phyloP scores from a whole-genome alignment of 2,113 vertebrate genomes.

The Sphyrna mokarran region DNA sequence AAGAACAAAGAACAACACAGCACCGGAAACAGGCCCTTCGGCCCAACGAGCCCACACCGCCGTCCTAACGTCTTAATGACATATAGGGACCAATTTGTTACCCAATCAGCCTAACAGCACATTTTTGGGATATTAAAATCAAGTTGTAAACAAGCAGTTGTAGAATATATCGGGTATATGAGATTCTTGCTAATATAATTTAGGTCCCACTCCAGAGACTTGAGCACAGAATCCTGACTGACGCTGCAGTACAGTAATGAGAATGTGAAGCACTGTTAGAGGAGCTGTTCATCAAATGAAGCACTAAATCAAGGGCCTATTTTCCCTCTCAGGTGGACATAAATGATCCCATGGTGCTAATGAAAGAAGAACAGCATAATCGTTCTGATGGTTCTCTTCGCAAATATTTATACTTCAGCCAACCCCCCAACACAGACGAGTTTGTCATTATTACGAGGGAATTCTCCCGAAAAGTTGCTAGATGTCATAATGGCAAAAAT shows the following conservation, averaged over 20 bases:
- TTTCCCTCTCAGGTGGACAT: not conserved
- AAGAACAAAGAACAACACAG: too few species aligned
- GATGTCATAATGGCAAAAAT: too few species aligned
- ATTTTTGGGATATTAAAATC: too few species aligned
- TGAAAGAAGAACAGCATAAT: not conserved
- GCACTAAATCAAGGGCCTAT: not conserved
- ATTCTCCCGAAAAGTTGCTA: too few species aligned
- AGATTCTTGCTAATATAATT: not conserved
- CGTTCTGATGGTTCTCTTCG: not conserved
- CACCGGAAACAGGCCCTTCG: too few species aligned
- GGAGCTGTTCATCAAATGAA: not conserved
- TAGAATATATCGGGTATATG: not conserved
- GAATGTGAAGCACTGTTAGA: not conserved
- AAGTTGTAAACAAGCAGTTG: not conserved
- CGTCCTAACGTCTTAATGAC: too few species aligned
- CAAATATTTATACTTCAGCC: not conserved
- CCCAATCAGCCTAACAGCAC: too few species aligned
- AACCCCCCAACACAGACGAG: not conserved
- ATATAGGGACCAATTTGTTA: too few species aligned
- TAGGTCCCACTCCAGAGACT: not conserved
- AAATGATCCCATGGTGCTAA: not conserved
- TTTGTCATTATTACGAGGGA: not conserved
- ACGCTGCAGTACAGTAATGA: not conserved
- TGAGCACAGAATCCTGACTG: not conserved
- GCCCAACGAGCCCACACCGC: too few species aligned